Evolutionary conservation across 2,113 vertebrate species (phyloP), one percentile per base, ranked within the genome.

Genomic region (Cacatua alba): DNA sequence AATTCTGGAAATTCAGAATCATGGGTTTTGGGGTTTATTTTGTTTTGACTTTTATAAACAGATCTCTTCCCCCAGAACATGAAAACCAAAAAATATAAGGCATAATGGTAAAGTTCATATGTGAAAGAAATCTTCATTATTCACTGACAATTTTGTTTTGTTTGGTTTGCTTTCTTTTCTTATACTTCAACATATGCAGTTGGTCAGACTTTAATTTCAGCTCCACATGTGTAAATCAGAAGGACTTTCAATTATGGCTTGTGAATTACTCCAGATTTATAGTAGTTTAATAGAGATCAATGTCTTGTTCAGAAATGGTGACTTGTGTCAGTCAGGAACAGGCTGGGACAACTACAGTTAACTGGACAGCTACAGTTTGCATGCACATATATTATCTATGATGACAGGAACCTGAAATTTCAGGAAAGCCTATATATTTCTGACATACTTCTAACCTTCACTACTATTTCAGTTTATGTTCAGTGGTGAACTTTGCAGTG

Each of bases 21-120:
- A 17, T 16, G 7, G 8, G 2, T 5, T n/a, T 57, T n/a, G 31
- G 0, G 1, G 7, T 12, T 41, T 19, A 5, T 51, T 53, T 57
- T 7, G 5, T 55, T 37, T 82, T 44, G 14, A 64, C 4, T 23
- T 80, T 77, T 57, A 12, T 65, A 65, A 49, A 53, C 31, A 59
- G 80, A 79, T 59, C 6, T 59, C 6, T 37, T 24, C 7, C 11
- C 13, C 17, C 24, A 44, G 24, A 68, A 46, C 25, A 57, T 6
- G 11, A 69, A 79, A 74, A 25, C 11, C 26, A 20, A 17, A 23
- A 24, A 82, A 72, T 12, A 14, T 29, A 55, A n/a, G 9, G 10
- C 65, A 51, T 57, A 29, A 63, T 17, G 19, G 0, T n/a, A 24
- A 60, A 37, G 20, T 57, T 44, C 33, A 7, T 44, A 62, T 26